Conservation (phyloP, 1,140 invertebrate genomes). For the Musca domestica region DNA sequence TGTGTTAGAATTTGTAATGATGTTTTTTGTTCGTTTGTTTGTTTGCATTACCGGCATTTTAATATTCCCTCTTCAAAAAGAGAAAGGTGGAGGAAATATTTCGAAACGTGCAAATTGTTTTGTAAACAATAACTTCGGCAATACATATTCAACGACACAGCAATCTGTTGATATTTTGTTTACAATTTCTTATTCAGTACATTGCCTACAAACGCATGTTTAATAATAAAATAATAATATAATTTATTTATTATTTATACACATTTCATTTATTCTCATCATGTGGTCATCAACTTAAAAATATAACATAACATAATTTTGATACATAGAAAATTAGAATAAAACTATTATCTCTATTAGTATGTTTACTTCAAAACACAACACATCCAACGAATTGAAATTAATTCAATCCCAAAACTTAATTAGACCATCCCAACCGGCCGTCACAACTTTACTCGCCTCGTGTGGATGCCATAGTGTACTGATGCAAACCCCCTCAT, state of each 20-base stretch:
- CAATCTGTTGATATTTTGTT: slow-evolving; percentile 17
- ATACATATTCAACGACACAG: not conserved
- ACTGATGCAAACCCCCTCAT: slow-evolving; percentile 94
- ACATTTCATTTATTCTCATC: no score
- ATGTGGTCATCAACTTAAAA: no score
- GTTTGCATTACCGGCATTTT: no score
- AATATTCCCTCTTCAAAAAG: no score
- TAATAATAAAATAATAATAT: no score
- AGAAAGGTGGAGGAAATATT: not conserved
- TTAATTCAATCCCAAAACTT: slow-evolving; percentile 94
- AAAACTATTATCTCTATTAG: no score
- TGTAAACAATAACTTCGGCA: slow-evolving; percentile 6
- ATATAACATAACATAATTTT: no score
- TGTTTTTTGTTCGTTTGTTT: not conserved
- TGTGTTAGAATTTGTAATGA: slow-evolving; percentile 5
- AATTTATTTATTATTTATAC: no score
- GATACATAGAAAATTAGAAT: no score
- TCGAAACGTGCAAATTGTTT: not conserved
- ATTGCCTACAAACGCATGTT: no score
- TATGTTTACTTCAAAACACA: no score
- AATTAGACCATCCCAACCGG: slow-evolving; percentile 97
- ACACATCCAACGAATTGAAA: no score
- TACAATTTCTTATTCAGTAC: not conserved
- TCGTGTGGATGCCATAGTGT: slow-evolving; percentile 99
- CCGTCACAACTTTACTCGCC: slow-evolving; percentile 91